phyloP scores from a whole-genome alignment of 2,888 invertebrate species.

The Eudemis profundana region DNA sequence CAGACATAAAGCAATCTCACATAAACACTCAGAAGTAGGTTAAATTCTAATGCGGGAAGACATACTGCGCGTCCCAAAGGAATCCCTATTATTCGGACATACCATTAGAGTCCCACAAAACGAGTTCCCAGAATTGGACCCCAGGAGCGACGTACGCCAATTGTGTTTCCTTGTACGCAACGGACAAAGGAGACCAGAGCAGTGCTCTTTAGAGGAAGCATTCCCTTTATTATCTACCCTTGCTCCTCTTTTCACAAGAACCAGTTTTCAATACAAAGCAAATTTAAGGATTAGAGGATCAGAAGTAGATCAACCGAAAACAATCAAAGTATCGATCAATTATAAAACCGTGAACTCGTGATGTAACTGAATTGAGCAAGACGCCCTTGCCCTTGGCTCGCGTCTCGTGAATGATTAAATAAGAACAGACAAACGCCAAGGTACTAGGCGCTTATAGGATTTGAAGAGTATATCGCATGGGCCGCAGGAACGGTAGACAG shows the following conservation, averaged over 20 bases:
- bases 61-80: constrained; percentile 16
- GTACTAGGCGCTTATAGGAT: constrained; percentile 40
- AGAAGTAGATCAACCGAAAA: constrained; percentile 13
- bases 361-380: constrained; percentile 46
- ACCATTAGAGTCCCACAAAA: constrained; percentile 34
- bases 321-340: constrained; percentile 46
- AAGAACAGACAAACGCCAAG: constrained; percentile 25
- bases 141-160: constrained; percentile 47
- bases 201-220: constrained; percentile 51
- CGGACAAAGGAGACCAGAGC: constrained; percentile 48
- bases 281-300: constrained; percentile 10
- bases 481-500: constrained; percentile 58
- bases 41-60: constrained; percentile 28
- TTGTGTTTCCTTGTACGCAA: constrained; percentile 45
- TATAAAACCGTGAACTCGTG: constrained; percentile 48
- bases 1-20: background rate
- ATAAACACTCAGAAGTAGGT: constrained; percentile 12
- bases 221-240: constrained; percentile 57
- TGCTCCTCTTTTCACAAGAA: constrained; percentile 52
- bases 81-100: constrained; percentile 28
- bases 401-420: constrained; percentile 42
- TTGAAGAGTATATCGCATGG: constrained; percentile 38
- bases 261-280: constrained; percentile 32
- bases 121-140: constrained; percentile 34
- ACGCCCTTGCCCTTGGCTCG: constrained; percentile 64